Base-by-base conservation (phyloP, 2,797 vertebrate species). In the Enteromius thamalakanensis region DNA sequence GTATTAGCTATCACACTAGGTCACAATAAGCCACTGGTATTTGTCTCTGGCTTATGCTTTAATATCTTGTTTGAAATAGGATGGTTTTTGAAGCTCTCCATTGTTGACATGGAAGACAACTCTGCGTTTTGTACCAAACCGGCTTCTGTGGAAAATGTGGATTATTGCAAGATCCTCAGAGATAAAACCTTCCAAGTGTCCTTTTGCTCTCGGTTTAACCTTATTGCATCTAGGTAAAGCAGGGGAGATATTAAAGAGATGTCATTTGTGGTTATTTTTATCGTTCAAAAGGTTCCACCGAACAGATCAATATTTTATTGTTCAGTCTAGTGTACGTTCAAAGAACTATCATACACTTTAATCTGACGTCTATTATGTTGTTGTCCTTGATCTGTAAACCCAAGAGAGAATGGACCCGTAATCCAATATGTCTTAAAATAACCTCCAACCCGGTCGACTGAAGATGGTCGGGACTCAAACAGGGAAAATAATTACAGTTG, bases 1-100 rank as follows among this genome's bases (percentile, higher is more conserved):
- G 68, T 37, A 34, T 71, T 81, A 81, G 42, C n/a, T 32, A 45
- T 78, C 53, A n/a, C 53, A 55, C 19, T 51, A 77, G 65, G 82
- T 83, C 81, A 80, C 64, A 76, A 26, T 53, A 76, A 76, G 78
- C 65, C 71, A 80, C 37, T 64, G 47, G 47, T 70, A 26, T 83
- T 75, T 77, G 19, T 81, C 64, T 77, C n/a, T 42, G 67, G 47
- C 37, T 77, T 76, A 65, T 76, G 17, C 37, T 74, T 80, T 84
- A 37, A 65, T 78, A 76, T 82, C 62, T 76, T 34, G 64, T 77
- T 83, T 70, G 21, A 82, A 45, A 77, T 47, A 2, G 15, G 32
- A 76, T 78, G 21, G 26, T 49, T 86, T 49, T 19, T 78, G 21
- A 55, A 81, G 26, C n/a, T 58, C 51, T 80, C 10, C 51, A 17